phyloP scores from a whole-genome alignment of 2,888 invertebrate species.

The Amblyjoppa fuscipennis region DNA sequence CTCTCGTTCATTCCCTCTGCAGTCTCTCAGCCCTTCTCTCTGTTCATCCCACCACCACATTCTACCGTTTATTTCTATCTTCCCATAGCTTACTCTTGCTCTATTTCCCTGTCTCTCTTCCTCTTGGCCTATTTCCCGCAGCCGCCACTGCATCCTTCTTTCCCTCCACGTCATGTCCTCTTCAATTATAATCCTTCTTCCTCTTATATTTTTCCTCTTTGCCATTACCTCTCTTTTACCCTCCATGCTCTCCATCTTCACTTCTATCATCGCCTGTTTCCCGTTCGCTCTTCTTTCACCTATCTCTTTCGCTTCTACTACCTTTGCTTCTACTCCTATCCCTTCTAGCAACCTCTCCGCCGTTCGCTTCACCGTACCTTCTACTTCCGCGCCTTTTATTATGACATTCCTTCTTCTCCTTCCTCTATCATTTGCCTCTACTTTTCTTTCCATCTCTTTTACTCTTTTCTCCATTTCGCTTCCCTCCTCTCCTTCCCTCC shows the following conservation, averaged over 20 bases:
- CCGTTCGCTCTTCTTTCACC: not conserved
- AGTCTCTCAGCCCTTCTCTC: not conserved
- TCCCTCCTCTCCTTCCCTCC: not conserved
- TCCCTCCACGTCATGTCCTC: conserved; percentile 15
- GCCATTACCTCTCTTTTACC: conserved; percentile 31
- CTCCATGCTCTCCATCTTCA: conserved; percentile 10
- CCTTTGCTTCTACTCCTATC: conserved; percentile 4
- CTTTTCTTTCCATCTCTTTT: conserved; percentile 7
- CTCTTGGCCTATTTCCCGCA: conserved; percentile 4
- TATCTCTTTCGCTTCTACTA: conserved; percentile 15
- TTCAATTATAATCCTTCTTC: not conserved
- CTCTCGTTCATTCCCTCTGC: not conserved
- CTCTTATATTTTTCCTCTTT: conserved; percentile 17
- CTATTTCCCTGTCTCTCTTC: conserved; percentile 8
- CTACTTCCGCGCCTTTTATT: too few species aligned
- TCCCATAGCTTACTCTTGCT: too few species aligned
- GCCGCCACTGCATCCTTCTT: conserved; percentile 15
- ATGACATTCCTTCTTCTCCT: too few species aligned
- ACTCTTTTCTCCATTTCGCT: not conserved
- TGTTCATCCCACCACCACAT: not conserved
- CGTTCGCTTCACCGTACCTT: not conserved
- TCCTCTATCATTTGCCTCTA: conserved; percentile 1
- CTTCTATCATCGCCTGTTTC: conserved; percentile 9
- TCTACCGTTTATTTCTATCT: not conserved
- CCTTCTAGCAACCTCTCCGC: not conserved